Conservation (phyloP, 1,140 invertebrate genomes). For the Calliopsis andreniformis region DNA sequence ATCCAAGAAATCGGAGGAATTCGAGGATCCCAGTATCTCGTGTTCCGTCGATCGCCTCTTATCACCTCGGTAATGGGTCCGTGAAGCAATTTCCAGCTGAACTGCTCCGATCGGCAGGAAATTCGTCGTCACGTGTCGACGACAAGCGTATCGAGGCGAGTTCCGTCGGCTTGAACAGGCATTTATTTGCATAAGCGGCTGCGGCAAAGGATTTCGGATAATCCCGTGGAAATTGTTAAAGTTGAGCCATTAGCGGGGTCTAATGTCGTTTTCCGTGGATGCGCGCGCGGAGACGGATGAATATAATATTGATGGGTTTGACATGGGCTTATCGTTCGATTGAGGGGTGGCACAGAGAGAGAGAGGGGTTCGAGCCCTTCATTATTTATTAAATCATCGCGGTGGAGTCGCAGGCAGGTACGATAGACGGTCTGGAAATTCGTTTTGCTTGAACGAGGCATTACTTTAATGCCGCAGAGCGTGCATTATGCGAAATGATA, state of each 20-base stretch:
- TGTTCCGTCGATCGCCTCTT: conserved; percentile 32
- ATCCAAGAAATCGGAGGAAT: background rate
- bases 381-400: conserved; percentile 72
- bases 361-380: conserved; percentile 58
- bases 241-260: conserved; percentile 72
- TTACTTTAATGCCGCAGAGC: conserved; percentile 9
- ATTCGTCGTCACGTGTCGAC: conserved; percentile 47
- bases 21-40: background rate
- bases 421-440: conserved; percentile 17
- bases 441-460: conserved; percentile 40
- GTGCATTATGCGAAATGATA: conserved; percentile 52
- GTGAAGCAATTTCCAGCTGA: conserved; percentile 22
- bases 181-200: conserved; percentile 64
- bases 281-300: conserved; percentile 48
- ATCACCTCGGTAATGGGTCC: background rate
- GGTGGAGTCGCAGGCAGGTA: conserved; percentile 45
- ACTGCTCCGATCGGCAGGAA: conserved; percentile 26
- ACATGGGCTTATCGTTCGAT: conserved; percentile 64
- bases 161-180: conserved; percentile 38
- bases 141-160: conserved; percentile 16
- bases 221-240: conserved; percentile 78
- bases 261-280: conserved; percentile 69
- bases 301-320: conserved; percentile 76
- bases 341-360: conserved; percentile 20
- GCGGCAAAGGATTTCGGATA: conserved; percentile 66